These are phyloP conservation scores for Corythaixoides concolor DNA, from an alignment of 2,113 vertebrate genomes.

Conservation along the genomic window DNA sequence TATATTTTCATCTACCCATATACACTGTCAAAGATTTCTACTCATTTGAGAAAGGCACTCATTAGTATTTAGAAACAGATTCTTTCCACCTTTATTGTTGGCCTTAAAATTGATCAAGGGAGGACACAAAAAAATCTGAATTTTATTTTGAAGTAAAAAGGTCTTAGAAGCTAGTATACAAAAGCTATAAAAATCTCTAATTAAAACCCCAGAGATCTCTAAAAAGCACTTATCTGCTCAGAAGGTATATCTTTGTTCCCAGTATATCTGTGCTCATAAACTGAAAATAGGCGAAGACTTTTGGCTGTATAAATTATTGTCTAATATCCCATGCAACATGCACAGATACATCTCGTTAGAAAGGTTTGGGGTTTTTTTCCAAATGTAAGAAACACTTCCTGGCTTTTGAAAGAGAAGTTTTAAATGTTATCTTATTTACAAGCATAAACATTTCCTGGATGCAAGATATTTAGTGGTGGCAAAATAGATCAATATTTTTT, in stretches of 20 bases:
- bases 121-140: not conserved
- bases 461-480: not conserved
- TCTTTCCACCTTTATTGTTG: constrained; percentile 12
- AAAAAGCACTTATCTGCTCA: constrained; percentile 56
- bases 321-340: not conserved
- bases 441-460: not conserved
- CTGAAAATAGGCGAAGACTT: constrained; percentile 43
- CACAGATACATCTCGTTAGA: not conserved
- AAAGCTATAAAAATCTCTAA: constrained; percentile 63
- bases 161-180: constrained; percentile 35
- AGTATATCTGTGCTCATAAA: constrained; percentile 28
- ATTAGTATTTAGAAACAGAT: constrained; percentile 12
- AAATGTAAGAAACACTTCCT: not conserved
- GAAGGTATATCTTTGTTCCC: constrained; percentile 42
- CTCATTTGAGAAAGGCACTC: not conserved
- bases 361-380: not conserved
- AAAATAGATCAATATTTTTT: not conserved
- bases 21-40: not conserved
- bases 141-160: constrained; percentile 56
- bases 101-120: constrained; percentile 56
- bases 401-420: not conserved
- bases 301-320: constrained; percentile 37
- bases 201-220: constrained; percentile 60
- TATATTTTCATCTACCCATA: too few relatives aligned
- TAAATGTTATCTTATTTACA: not conserved